Evolutionary conservation across 2,888 invertebrate genomes (phyloP).

Genomic region (Clepsis dumicolana): DNA sequence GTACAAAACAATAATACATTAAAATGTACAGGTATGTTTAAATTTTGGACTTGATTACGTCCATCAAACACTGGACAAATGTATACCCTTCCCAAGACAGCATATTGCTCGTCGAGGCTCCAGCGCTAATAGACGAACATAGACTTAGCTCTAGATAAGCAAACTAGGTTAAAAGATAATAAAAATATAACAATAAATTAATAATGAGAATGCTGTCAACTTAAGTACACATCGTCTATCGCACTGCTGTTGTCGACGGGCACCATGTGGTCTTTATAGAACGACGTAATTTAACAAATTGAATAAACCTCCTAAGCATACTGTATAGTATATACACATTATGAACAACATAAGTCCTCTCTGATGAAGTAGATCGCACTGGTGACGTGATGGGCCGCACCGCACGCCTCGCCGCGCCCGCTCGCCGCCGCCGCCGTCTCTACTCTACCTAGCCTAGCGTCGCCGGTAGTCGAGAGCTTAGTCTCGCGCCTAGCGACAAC

Average conservation of each 20-base stretch:
- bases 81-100: constrained; percentile 85
- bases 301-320: constrained; percentile 85
- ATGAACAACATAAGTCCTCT: constrained; percentile 80
- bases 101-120: constrained; percentile 86
- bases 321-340: constrained; percentile 85
- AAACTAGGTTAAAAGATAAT: constrained; percentile 83
- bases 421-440: constrained; percentile 50
- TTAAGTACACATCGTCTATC: constrained; percentile 85
- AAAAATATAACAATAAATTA: constrained; percentile 85
- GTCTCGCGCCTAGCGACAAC: constrained; percentile 55
- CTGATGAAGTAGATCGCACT: constrained; percentile 68
- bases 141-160: constrained; percentile 84
- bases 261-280: constrained; percentile 85
- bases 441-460: constrained; percentile 47
- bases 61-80: constrained; percentile 84
- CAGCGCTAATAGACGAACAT: constrained; percentile 82
- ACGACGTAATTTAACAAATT: constrained; percentile 84
- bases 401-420: constrained; percentile 49
- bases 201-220: constrained; percentile 80
- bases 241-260: constrained; percentile 85
- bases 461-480: constrained; percentile 43
- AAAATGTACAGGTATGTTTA: constrained; percentile 87
- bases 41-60: constrained; percentile 82
- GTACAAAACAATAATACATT: constrained; percentile 87
- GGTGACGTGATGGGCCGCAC: constrained; percentile 58